Conservation (phyloP, 1,140 invertebrate species). For the Matsumurasca onukii region DNA sequence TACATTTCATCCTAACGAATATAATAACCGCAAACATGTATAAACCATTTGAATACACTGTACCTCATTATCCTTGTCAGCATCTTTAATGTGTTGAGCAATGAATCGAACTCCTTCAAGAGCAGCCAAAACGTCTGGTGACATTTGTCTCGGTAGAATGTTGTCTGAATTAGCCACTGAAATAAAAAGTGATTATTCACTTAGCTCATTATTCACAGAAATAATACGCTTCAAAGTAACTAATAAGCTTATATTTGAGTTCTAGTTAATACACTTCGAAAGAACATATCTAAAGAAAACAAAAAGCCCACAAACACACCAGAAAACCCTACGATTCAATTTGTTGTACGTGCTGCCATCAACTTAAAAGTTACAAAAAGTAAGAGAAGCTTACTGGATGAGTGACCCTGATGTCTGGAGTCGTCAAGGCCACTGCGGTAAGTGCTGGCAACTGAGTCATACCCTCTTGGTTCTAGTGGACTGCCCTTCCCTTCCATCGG, state of each 20-base stretch:
- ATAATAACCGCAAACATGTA: background rate
- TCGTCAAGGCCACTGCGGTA: constrained; percentile 63
- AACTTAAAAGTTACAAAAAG: background rate
- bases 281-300: too few relatives aligned
- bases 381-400: constrained; percentile 52
- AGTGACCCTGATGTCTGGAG: constrained; percentile 54
- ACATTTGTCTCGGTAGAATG: constrained; percentile 73
- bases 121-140: constrained; percentile 85
- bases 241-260: too few relatives aligned
- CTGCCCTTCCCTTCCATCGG: constrained; percentile 46
- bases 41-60: constrained; percentile 32
- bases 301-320: too few relatives aligned
- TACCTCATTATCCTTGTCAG: constrained; percentile 93
- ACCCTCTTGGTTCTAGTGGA: constrained; percentile 49
- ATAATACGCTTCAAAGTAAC: too few relatives aligned
- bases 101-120: constrained; percentile 94
- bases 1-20: background rate
- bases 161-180: constrained; percentile 75
- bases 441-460: constrained; percentile 59
- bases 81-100: constrained; percentile 95
- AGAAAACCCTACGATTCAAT: too few relatives aligned
- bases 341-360: too few relatives aligned
- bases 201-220: too few relatives aligned
- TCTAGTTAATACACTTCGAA: too few relatives aligned
- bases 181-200: too few relatives aligned